Evolutionary conservation across 2,797 vertebrate species (phyloP).

Genomic region (Acrocephalus scirpaceus): DNA sequence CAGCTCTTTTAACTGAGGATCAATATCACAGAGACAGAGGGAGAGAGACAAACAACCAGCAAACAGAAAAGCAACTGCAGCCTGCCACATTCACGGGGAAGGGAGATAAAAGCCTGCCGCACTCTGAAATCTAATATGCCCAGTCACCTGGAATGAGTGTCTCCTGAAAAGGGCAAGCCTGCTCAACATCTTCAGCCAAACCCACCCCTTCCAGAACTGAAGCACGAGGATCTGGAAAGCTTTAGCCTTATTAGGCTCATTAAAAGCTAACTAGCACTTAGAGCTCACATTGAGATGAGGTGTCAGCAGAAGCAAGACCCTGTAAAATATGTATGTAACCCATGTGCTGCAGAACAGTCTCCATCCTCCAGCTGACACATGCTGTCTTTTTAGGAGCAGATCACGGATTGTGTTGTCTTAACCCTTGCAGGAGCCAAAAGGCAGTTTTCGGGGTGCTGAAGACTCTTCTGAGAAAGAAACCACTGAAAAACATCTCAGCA

Average conservation of each 20-base stretch:
- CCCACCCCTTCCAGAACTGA: neutral
- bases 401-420: neutral
- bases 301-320: neutral
- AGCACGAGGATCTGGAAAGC: conserved; percentile 14
- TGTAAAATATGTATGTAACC: neutral
- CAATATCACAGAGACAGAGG: conserved; percentile 26
- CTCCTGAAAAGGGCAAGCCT: conserved; percentile 45
- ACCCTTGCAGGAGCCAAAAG: neutral
- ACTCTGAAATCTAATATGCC: conserved; percentile 40
- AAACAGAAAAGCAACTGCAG: conserved; percentile 26
- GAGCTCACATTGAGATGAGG: neutral
- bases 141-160: conserved; percentile 48
- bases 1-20: conserved; percentile 48
- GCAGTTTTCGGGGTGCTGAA: neutral
- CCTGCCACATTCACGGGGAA: neutral
- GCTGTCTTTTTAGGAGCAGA: neutral
- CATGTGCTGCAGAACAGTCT: neutral
- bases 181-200: neutral
- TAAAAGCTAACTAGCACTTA: conserved; percentile 22
- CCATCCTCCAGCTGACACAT: neutral
- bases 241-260: conserved; percentile 43
- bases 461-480: conserved; percentile 31
- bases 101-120: conserved; percentile 38
- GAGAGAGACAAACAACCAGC: conserved; percentile 38
- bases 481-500: neutral